phyloP scores from a whole-genome alignment of 2,113 vertebrate species.

The Burhinus oedicnemus region DNA sequence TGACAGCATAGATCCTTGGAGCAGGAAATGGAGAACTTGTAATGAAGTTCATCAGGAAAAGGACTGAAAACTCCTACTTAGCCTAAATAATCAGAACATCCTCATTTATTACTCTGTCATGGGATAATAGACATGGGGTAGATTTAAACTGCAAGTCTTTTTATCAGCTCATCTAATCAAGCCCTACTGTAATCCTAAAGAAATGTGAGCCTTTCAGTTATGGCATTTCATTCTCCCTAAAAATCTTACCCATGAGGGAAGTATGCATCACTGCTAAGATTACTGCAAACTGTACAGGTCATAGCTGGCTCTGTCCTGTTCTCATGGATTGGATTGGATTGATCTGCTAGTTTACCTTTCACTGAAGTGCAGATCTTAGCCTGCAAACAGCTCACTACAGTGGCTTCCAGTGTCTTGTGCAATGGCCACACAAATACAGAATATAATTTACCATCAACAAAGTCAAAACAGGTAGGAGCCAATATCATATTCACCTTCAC shows the following conservation, averaged over 20 bases:
- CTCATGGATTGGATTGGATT: not conserved
- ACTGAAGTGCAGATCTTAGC: not conserved
- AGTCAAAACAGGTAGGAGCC: not conserved
- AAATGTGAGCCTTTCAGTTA: not conserved
- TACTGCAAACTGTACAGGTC: not conserved
- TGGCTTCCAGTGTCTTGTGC: not conserved
- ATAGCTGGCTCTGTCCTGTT: not conserved
- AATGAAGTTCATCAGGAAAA: not conserved
- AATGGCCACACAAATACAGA: not conserved
- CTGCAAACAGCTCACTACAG: not conserved
- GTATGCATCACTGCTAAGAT: not conserved
- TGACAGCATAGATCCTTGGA: not conserved
- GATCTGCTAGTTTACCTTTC: not conserved
- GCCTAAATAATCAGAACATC: not conserved
- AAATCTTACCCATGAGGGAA: not conserved
- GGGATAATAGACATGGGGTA: not conserved
- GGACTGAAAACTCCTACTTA: not conserved
- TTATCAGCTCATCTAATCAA: not conserved
- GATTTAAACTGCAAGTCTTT: not conserved
- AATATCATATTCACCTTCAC: not conserved
- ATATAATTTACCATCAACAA: not conserved
- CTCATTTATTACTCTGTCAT: not conserved
- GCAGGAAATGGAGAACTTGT: not conserved
- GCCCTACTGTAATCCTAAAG: not conserved
- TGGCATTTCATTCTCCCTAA: not conserved